These are phyloP conservation scores for Hippocampus kuda DNA, from an alignment of 2,797 vertebrate species.

Conservation along the genomic window DNA sequence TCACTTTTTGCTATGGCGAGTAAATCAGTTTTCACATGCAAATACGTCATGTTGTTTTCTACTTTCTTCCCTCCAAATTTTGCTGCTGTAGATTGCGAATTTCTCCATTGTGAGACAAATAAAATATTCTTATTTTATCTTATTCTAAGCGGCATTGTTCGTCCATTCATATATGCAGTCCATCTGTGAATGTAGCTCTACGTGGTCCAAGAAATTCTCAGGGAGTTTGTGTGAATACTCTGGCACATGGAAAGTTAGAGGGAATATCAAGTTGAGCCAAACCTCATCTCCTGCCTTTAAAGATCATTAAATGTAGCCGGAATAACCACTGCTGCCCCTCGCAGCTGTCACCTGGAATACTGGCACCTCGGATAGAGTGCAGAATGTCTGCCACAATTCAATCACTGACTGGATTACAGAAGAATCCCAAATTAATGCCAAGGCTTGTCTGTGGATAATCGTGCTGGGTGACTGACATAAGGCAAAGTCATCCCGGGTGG, in stretches of 20 bases:
- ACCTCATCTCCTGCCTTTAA: slow-evolving; percentile 8
- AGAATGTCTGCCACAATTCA: slow-evolving; percentile 39
- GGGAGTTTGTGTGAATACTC: too few species aligned
- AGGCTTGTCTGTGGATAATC: slow-evolving; percentile 37
- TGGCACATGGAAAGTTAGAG: not conserved
- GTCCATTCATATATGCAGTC: too few species aligned
- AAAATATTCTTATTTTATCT: too few species aligned
- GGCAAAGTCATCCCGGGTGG: slow-evolving; percentile 20
- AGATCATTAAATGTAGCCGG: slow-evolving; percentile 38
- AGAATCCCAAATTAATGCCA: slow-evolving; percentile 50
- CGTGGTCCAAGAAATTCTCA: too few species aligned
- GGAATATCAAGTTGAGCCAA: not conserved
- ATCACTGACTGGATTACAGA: slow-evolving; percentile 53
- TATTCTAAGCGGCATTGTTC: too few species aligned
- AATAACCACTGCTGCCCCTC: slow-evolving; percentile 10
- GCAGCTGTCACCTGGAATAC: slow-evolving; percentile 55
- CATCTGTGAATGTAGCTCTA: too few species aligned
- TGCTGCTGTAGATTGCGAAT: too few species aligned
- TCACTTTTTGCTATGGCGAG: too few species aligned
- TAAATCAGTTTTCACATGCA: too few species aligned
- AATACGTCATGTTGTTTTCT: too few species aligned
- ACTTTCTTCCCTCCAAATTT: too few species aligned
- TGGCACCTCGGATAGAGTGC: slow-evolving; percentile 15
- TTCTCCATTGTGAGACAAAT: too few species aligned
- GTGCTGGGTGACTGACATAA: slow-evolving; percentile 17